Base-by-base conservation (phyloP, 2,113 vertebrate genomes). In the Pagrus major region DNA sequence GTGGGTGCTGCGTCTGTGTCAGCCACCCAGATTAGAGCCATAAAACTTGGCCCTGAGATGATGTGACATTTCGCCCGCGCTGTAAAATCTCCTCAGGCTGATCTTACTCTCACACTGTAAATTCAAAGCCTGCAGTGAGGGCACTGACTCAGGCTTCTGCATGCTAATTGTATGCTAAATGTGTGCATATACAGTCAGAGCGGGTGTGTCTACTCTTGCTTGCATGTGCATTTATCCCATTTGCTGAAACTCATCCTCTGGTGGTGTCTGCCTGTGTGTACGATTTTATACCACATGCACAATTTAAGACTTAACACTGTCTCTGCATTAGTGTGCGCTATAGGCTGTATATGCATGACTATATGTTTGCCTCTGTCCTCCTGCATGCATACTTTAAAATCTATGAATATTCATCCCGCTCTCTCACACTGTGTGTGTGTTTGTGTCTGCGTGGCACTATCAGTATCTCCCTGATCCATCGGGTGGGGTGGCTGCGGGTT, bases 21-120 rank as follows among this genome's bases (percentile, higher is more conserved):
- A 80, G 83, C 76, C 68, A 18, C 29, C 46, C 73, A 88, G 90
- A 93, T 93, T 88, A 90, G 84, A 90, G 86, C 86, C 83, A 70
- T 93, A 93, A 93, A 94, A 88, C 84, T 67, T 27, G 29, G 52
- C 25, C 41, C 77, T 59, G 76, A 86, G 86, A 84, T 89, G 82
- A 86, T 70, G 81, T 89, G 92, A 92, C 92, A 90, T 92, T 92
- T 93, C 39, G 77, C 80, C 69, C 33, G 8, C 56, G 77, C 90
- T 84, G 89, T 91, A 86, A 91, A 92, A 88, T 77, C 81, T 84
- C 86, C n/a, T 71, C 87, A 60, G 81, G 60, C 78, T 76, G 87
- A 84, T 84, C 49, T 23, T 59, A 66, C 65, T 72, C 59, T 86
- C 56, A 64, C 69, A 86, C 86, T 85, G 73, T 79, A 85, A 85